Evolutionary conservation across 1,140 invertebrate genomes (phyloP).

Genomic region (Melipona quadrifasciata): DNA sequence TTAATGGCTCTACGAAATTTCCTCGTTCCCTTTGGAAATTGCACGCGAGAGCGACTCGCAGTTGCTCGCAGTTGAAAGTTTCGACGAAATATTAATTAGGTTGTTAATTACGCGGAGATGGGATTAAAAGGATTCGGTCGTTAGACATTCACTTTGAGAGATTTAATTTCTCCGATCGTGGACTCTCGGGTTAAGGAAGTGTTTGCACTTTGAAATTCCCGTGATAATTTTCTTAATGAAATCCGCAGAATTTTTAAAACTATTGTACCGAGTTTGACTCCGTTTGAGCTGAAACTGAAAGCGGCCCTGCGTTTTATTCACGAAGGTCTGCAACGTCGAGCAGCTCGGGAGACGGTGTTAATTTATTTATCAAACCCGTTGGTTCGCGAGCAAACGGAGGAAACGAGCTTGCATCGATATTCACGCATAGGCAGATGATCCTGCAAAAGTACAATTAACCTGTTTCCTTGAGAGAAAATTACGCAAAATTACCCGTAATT

Average conservation of each 20-base stretch:
- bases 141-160: background rate
- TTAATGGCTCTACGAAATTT: background rate
- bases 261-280: background rate
- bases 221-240: background rate
- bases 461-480: background rate
- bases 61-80: slow-evolving; percentile 3
- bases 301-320: background rate
- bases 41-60: background rate
- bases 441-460: no score
- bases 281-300: background rate
- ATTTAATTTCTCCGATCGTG: background rate
- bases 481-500: background rate
- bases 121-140: background rate
- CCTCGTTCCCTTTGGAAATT: background rate
- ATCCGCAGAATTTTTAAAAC: background rate
- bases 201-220: background rate
- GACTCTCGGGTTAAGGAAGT: background rate
- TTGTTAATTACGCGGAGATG: background rate
- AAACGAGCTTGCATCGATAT: background rate
- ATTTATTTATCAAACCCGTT: background rate
- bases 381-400: no score
- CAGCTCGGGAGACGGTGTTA: no score
- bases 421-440: background rate
- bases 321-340: background rate
- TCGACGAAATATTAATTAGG: background rate